Evolutionary conservation across 2,888 invertebrate species (phyloP).

Genomic region (Rhogogaster chlorosoma): DNA sequence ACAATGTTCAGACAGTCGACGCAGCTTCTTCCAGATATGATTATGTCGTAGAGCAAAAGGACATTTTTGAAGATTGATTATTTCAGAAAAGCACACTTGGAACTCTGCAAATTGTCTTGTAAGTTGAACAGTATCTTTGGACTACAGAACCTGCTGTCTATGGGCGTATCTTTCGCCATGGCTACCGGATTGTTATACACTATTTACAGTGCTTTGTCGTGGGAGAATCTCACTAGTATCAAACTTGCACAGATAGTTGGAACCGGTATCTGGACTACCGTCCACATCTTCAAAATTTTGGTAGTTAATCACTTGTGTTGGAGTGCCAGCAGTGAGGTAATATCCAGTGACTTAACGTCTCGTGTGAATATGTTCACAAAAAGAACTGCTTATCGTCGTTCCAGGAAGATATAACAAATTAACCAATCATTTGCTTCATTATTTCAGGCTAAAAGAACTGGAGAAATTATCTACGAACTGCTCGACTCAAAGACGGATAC

Average conservation of each 20-base stretch:
- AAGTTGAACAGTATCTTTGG: not conserved
- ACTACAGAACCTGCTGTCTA: not conserved
- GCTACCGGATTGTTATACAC: not conserved
- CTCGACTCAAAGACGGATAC: too few relatives aligned
- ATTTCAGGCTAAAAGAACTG: too few relatives aligned
- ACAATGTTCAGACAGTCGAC: not conserved
- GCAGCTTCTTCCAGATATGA: too few relatives aligned
- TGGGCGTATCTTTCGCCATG: not conserved
- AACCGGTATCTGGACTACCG: not conserved
- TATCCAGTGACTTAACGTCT: not conserved
- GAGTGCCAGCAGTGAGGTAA: not conserved
- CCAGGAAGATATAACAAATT: too few relatives aligned
- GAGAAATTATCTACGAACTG: too few relatives aligned
- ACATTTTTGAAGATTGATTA: not conserved
- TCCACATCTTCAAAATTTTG: not conserved
- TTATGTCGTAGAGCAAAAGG: not conserved
- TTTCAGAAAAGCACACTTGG: not conserved
- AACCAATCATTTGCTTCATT: too few relatives aligned
- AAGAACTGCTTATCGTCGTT: too few relatives aligned
- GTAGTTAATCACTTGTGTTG: not conserved
- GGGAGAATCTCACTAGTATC: not conserved
- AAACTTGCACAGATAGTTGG: not conserved
- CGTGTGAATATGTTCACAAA: too few relatives aligned
- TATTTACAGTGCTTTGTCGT: not conserved
- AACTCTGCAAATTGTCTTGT: not conserved